These are phyloP conservation scores for Rhinella marina DNA, from an alignment of 2,797 vertebrate species.

Conservation along the genomic window DNA sequence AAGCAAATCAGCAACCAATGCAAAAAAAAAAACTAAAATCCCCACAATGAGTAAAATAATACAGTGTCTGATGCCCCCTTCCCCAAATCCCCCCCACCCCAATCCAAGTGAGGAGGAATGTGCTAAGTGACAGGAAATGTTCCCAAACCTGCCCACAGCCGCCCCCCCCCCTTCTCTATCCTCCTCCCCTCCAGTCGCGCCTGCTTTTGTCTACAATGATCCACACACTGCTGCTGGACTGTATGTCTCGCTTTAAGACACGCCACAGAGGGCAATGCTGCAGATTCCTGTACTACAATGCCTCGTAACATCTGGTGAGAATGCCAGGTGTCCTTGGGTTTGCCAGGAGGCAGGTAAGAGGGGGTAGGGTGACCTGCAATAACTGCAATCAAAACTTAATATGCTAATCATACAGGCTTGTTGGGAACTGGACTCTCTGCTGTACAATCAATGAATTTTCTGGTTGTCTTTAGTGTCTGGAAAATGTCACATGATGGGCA, in stretches of 20 bases:
- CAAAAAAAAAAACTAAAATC: slow-evolving; percentile 54
- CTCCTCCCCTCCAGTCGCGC: slow-evolving; percentile 70
- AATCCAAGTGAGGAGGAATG: slow-evolving; percentile 74
- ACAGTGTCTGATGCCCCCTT: slow-evolving; percentile 42
- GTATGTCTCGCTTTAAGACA: slow-evolving; percentile 72
- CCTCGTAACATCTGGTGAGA: background rate
- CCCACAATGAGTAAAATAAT: slow-evolving; percentile 51
- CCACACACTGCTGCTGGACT: slow-evolving; percentile 70
- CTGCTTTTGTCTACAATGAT: slow-evolving; percentile 84
- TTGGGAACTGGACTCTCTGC: background rate
- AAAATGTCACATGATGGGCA: slow-evolving; percentile 1
- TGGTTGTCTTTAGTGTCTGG: background rate
- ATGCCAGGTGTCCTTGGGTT: background rate
- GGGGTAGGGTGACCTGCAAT: background rate
- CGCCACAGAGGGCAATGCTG: slow-evolving; percentile 19
- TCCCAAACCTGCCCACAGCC: slow-evolving; percentile 68
- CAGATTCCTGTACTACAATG: slow-evolving; percentile 26
- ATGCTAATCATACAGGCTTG: background rate
- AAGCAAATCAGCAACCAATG: slow-evolving; percentile 35
- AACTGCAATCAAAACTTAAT: slow-evolving; percentile 9
- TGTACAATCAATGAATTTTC: background rate
- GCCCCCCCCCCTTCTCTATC: slow-evolving; percentile 50
- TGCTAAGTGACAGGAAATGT: slow-evolving; percentile 84
- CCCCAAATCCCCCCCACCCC: slow-evolving; percentile 7
- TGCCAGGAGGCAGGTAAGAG: slow-evolving; percentile 42